These are phyloP conservation scores for Excalfactoria chinensis DNA, from an alignment of 2,113 vertebrate genomes.

Conservation along the genomic window DNA sequence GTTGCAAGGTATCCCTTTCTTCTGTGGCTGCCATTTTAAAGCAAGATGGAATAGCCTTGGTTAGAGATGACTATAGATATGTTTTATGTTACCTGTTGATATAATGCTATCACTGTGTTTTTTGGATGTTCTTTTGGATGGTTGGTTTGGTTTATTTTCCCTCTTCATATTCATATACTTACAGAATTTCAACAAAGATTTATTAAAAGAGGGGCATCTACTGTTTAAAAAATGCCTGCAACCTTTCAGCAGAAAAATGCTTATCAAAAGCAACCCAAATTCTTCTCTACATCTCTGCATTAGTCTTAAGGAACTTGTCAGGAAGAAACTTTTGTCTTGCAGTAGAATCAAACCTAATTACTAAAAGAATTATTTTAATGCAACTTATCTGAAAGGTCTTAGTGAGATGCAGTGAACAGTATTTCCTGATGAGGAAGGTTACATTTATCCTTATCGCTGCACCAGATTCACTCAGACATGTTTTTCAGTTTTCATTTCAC, in stretches of 20 bases:
- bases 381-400: neutral
- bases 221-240: neutral
- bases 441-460: neutral
- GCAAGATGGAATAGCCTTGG: neutral
- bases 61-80: neutral
- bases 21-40: slow-evolving; percentile 11
- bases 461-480: neutral
- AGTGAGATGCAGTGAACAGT: neutral
- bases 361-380: slow-evolving; percentile 3
- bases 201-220: neutral
- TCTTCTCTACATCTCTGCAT: neutral
- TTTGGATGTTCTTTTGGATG: neutral
- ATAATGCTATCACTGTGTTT: neutral
- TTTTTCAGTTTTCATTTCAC: neutral
- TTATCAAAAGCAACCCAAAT: neutral
- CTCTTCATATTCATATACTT: neutral
- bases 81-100: neutral
- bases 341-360: neutral
- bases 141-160: neutral
- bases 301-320: neutral
- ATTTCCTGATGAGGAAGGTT: neutral
- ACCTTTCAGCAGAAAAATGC: neutral
- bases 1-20: neutral
- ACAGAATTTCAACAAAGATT: neutral
- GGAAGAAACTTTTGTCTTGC: neutral